Evolutionary conservation across 1,140 invertebrate species (phyloP).

Genomic region (Nephila pilipes): DNA sequence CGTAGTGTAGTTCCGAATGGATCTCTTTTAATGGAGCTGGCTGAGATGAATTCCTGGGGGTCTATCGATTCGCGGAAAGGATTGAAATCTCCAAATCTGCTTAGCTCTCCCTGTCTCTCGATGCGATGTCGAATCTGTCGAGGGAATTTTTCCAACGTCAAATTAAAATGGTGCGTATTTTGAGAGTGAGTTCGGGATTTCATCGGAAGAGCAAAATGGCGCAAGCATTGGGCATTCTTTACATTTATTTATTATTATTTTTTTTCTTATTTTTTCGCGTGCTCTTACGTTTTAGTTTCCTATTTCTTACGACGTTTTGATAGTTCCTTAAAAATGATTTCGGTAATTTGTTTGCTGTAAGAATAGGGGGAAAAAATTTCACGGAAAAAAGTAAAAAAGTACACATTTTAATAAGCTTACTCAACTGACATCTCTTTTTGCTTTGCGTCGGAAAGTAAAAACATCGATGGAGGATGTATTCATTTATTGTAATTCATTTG

Average conservation of each 20-base stretch:
- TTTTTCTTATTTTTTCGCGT: neutral
- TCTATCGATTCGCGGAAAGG: neutral
- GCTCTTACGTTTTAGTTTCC: no score
- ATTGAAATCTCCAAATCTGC: neutral
- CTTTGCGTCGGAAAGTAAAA: no score
- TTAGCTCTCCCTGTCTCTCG: neutral
- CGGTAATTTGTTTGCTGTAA: no score
- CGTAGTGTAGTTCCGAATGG: neutral
- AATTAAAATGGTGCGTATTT: conserved; percentile 18
- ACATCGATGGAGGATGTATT: no score
- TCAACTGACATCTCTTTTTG: no score
- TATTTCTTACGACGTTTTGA: no score
- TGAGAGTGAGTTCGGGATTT: neutral
- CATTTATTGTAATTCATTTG: no score
- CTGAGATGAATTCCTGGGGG: neutral
- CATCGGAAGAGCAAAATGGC: neutral
- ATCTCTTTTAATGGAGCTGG: conserved; percentile 4
- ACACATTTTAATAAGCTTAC: no score
- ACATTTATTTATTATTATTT: neutral
- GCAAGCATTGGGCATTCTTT: neutral
- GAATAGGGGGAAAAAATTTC: no score
- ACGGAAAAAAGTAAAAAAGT: no score
- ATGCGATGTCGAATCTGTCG: neutral
- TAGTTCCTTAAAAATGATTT: no score
- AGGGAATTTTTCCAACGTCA: neutral